Base-by-base conservation (phyloP, 2,888 invertebrate species). In the Papilio gigon region DNA sequence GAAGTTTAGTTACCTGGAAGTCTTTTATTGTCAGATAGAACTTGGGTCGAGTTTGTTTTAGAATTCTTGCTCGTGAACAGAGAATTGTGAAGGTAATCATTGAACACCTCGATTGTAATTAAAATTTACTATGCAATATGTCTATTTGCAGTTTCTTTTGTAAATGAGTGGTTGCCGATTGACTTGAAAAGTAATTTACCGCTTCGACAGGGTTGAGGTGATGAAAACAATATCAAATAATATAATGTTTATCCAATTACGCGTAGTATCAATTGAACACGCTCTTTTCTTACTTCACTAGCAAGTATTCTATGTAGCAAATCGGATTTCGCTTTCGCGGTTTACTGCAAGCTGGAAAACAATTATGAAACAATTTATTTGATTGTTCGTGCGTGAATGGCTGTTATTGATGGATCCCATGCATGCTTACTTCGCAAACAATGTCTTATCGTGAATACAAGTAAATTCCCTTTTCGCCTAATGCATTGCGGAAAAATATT, bases 301-400 rank as follows among this genome's bases (percentile, higher is more conserved):
- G 47, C 44, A 14, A 63, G 58, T 44, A 42, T 64, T 58, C 47
- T 17, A 67, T 42, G 20, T 44, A 68, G 30, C 47, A 64, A 64
- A 68, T 64, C 59, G 59, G 47, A 58, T 63, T 17, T 47, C 40
- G 27, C 56, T 58, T 63, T 58, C 58, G 56, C 58, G 44, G 60
- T 53, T 37, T 60, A 53, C 65, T 22, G 60, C 50, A 60, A 60
- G 68, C 68, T 20, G 60, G 42, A 53, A 65, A 65, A 50, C 65
- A 69, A 69, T 69, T 69, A 65, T 65, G 68, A 53, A 65, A 65
- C 65, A 65, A 69, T 68, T 68, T 64, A 64, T 68, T 50, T 68
- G 68, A 64, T 65, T 69, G 65, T 69, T 69, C 68, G 60, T 30
- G 37, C 68, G 65, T 65, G 53, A 65, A 69, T 40, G 5, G 50